A percentile compares a stretch with the other conserved stretches of the same genome.
phyloP scores from a whole-genome alignment of 2,797 vertebrate species.

The Danio albolineatus region DNA sequence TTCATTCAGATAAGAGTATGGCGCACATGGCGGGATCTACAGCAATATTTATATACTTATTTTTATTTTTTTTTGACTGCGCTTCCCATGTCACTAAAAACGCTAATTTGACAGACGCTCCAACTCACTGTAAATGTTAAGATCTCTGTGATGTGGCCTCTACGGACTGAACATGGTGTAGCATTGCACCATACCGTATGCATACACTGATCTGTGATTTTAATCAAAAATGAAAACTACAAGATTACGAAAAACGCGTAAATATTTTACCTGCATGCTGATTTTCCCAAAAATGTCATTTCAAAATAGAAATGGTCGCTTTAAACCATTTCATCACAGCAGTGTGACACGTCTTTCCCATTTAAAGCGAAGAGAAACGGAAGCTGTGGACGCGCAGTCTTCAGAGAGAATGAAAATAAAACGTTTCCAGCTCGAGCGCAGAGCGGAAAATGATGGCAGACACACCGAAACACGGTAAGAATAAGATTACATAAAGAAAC shows the following conservation, averaged over 20 bases:
- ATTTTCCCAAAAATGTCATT: constrained; percentile 52
- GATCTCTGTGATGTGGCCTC: constrained; percentile 52
- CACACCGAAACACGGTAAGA: constrained; percentile 53
- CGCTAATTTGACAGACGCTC: not conserved
- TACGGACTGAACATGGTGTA: constrained; percentile 62
- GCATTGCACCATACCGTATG: constrained; percentile 74
- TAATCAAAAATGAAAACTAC: constrained; percentile 3
- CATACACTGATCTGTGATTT: constrained; percentile 24
- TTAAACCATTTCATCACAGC: constrained; percentile 47
- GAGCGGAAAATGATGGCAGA: constrained; percentile 48
- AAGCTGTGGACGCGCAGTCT: not conserved
- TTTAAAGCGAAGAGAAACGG: constrained; percentile 45
- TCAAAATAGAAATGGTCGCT: constrained; percentile 55
- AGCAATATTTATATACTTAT: not conserved
- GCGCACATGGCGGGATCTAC: not conserved
- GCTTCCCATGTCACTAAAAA: not conserved
- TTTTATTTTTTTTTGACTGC: not conserved
- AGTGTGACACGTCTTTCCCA: constrained; percentile 44
- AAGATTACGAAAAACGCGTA: constrained; percentile 14
- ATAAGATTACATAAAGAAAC: constrained; percentile 70
- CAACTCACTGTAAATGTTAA: constrained; percentile 40
- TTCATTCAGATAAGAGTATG: constrained; percentile 1
- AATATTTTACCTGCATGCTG: constrained; percentile 68
- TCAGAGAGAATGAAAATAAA: constrained; percentile 13
- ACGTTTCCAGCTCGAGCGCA: constrained; percentile 1